These are phyloP conservation scores for Eretmochelys imbricata DNA, from an alignment of 2,113 vertebrate species.

Conservation along the genomic window DNA sequence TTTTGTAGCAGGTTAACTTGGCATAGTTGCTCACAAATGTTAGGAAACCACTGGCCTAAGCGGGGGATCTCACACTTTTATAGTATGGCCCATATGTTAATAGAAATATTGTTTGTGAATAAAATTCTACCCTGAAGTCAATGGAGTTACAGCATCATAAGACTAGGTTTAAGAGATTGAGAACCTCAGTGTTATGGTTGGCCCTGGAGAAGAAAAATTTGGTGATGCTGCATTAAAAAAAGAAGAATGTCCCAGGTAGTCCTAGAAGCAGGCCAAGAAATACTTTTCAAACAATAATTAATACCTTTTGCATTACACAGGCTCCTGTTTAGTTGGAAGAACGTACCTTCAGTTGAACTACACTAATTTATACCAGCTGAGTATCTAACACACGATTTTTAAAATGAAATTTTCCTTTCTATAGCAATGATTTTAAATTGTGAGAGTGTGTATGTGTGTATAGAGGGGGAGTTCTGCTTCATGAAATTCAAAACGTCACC, in stretches of 20 bases:
- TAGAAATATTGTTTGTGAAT: background rate
- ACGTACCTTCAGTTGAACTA: background rate
- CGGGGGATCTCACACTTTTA: too few relatives aligned
- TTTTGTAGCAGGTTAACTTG: background rate
- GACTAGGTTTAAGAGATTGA: too few relatives aligned
- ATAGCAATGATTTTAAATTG: background rate
- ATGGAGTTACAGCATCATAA: background rate
- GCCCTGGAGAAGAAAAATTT: background rate
- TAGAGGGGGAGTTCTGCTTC: background rate
- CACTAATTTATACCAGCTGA: background rate
- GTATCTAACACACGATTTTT: background rate
- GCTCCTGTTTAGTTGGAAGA: background rate
- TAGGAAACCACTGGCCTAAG: background rate
- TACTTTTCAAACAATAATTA: background rate
- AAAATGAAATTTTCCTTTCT: background rate
- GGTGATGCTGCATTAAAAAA: background rate
- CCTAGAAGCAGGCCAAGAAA: background rate
- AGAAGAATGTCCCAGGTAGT: background rate
- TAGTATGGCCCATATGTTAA: background rate
- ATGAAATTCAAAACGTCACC: background rate
- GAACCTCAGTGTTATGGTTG: background rate
- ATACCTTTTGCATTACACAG: rapidly evolving
- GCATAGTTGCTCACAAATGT: background rate
- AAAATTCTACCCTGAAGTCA: background rate
- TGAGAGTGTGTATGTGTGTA: background rate